These are phyloP conservation scores for Microhierax caerulescens DNA, from an alignment of 2,797 vertebrate genomes.

Conservation along the genomic window DNA sequence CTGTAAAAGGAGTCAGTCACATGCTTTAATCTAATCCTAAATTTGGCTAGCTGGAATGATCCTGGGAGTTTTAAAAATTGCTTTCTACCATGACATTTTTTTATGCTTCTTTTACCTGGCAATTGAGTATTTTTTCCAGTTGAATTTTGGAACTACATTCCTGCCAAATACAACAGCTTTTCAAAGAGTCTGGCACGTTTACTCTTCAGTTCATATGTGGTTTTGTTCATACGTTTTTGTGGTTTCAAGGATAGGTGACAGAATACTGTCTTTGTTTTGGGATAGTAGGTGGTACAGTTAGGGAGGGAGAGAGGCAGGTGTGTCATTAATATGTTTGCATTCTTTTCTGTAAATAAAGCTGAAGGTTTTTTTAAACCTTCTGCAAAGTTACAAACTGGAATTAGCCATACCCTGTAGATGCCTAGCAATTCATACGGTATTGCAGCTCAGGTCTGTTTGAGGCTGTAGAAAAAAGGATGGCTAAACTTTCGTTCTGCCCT, in stretches of 20 bases:
- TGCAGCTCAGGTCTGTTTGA: not conserved
- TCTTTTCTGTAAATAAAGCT: not conserved
- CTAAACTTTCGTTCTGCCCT: not conserved
- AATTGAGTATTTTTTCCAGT: not conserved
- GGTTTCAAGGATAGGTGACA: not conserved
- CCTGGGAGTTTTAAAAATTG: not conserved
- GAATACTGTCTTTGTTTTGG: not conserved
- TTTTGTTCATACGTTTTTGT: not conserved
- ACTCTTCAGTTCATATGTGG: not conserved
- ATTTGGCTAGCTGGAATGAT: not conserved
- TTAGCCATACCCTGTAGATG: not conserved
- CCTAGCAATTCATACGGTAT: not conserved
- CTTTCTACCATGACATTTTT: not conserved
- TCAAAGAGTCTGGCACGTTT: not conserved
- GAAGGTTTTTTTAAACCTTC: not conserved
- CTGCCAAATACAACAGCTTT: not conserved
- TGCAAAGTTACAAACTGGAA: not conserved
- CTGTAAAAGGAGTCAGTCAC: not conserved
- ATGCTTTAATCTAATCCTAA: not conserved
- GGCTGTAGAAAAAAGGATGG: not conserved
- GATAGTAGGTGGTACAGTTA: not conserved
- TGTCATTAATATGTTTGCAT: not conserved
- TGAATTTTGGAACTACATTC: not conserved
- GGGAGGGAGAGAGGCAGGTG: not conserved
- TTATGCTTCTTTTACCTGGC: not conserved